Evolutionary conservation across 2,888 invertebrate species (phyloP).

Genomic region (Meta bourneti): DNA sequence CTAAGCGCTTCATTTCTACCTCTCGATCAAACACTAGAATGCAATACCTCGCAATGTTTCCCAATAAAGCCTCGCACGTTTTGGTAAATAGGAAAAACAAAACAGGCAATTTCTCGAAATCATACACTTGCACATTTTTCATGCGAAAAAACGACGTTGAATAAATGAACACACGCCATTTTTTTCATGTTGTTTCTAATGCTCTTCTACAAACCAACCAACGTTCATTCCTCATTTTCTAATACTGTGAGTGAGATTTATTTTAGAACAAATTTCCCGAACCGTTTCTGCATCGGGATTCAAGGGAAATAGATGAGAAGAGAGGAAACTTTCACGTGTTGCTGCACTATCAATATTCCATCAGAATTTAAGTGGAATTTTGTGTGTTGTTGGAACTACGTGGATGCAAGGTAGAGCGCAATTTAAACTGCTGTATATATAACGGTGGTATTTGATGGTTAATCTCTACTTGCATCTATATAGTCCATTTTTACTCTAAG

Average conservation of each 20-base stretch:
- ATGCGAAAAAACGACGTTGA: not conserved
- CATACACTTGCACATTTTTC: not conserved
- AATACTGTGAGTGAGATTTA: not conserved
- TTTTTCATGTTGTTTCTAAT: not conserved
- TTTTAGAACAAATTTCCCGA: not conserved
- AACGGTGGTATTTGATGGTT: not conserved
- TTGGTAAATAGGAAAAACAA: not conserved
- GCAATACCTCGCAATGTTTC: no score
- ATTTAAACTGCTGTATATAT: not conserved
- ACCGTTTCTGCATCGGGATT: not conserved
- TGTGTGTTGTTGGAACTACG: not conserved
- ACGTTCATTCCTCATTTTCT: not conserved
- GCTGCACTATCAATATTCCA: slow-evolving; percentile 15
- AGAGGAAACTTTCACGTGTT: not conserved
- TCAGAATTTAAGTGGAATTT: slow-evolving; percentile 33
- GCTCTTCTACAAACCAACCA: not conserved
- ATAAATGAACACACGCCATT: not conserved
- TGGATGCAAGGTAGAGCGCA: not conserved
- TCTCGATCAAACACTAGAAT: no score
- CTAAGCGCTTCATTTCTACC: no score
- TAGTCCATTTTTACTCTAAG: no score
- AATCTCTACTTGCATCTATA: no score
- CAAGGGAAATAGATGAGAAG: not conserved
- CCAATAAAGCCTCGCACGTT: no score
- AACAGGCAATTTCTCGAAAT: not conserved